phyloP scores from a whole-genome alignment of 2,888 invertebrate genomes.

The Neuroscelio doddi region DNA sequence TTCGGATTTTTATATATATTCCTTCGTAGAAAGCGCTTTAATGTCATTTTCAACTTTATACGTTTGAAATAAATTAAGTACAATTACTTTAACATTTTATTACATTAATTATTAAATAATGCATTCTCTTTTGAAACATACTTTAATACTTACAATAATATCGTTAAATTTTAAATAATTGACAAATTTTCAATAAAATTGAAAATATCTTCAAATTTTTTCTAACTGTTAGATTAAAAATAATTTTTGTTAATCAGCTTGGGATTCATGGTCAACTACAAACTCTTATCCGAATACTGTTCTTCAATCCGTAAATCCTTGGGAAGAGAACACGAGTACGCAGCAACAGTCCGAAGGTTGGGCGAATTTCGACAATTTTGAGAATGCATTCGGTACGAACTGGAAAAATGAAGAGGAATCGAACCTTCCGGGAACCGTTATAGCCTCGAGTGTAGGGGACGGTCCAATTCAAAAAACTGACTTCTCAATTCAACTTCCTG shows the following conservation, averaged over 20 bases:
- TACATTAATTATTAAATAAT: no score
- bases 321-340: constrained; percentile 55
- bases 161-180: no score
- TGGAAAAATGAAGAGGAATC: constrained; percentile 48
- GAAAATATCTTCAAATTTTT: not conserved
- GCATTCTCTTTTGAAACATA: no score
- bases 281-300: constrained; percentile 48
- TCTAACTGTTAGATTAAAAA: not conserved
- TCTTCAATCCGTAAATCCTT: constrained; percentile 60
- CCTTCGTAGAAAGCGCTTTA: no score
- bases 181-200: constrained; percentile 2
- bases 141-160: no score
- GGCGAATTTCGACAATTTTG: constrained; percentile 69
- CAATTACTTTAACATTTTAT: no score
- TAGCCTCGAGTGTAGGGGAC: constrained; percentile 24
- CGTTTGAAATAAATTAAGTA: no score
- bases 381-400: constrained; percentile 47
- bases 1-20: no score
- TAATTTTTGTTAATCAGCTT: constrained; percentile 49
- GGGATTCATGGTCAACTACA: constrained; percentile 49
- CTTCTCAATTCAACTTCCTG: not conserved
- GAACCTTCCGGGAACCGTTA: constrained; percentile 34
- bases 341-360: constrained; percentile 61
- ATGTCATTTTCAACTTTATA: no score
- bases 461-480: not conserved